Percentiles rank a stretch among this genome's conserved stretches.
phyloP scores from a whole-genome alignment of 2,888 invertebrate genomes.

The Celastrina argiolus region DNA sequence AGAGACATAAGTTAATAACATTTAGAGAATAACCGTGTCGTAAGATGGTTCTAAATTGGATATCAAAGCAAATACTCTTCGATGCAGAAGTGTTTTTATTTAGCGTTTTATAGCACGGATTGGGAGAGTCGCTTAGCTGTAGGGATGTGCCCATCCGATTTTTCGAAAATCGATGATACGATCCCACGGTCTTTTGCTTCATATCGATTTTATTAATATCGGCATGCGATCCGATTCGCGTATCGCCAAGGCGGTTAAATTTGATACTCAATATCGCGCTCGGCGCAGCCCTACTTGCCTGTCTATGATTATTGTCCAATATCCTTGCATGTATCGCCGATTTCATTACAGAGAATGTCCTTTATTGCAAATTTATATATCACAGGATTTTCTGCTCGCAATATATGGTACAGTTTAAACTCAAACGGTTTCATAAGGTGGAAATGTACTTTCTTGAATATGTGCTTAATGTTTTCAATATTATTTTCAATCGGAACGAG shows the following conservation, averaged over 20 bases:
- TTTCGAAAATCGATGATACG: background rate
- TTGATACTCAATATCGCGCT: no score
- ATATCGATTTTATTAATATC: no score
- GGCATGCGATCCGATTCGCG: no score
- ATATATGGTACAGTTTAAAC: constrained; percentile 12
- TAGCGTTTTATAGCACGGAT: constrained; percentile 46
- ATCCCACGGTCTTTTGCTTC: no score
- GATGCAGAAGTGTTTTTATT: constrained; percentile 53
- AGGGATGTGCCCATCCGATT: background rate
- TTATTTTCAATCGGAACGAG: no score
- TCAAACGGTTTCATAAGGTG: background rate
- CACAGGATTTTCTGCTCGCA: constrained; percentile 18
- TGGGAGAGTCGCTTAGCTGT: constrained; percentile 40
- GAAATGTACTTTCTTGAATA: background rate
- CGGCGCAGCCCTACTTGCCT: background rate
- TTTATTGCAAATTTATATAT: constrained; percentile 21
- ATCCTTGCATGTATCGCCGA: constrained; percentile 39
- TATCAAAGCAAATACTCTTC: constrained; percentile 46
- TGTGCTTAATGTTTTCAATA: no score
- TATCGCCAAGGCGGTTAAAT: no score
- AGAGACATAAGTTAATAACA: constrained; percentile 36
- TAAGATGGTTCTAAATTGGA: constrained; percentile 49
- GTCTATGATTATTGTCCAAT: constrained; percentile 46
- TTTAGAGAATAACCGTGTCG: constrained; percentile 45
- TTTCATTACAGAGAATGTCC: constrained; percentile 21